These are phyloP conservation scores for Ricordea florida DNA, from an alignment of 92 coral and sea anemone species.

Conservation along the genomic window DNA sequence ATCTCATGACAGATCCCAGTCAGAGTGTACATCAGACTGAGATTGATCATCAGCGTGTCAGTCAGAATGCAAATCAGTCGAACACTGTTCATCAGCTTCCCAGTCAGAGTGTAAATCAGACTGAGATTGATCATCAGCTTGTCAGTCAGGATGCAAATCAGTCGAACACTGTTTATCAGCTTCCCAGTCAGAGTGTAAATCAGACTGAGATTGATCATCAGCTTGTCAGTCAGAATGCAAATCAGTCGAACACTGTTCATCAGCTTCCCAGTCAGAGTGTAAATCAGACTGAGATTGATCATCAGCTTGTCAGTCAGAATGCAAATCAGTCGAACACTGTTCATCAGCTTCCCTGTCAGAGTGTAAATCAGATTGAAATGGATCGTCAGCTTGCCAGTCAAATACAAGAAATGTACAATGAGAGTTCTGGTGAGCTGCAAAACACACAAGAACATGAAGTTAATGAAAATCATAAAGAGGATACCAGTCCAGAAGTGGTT, in stretches of 20 bases:
- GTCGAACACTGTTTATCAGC: too few species aligned
- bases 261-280: not conserved
- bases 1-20: not conserved
- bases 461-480: not conserved
- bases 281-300: not conserved
- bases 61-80: too few species aligned
- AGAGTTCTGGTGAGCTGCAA: slow-evolving; percentile 1
- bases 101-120: not conserved
- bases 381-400: slow-evolving; percentile 8
- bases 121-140: not conserved
- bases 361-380: not conserved
- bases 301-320: slow-evolving; percentile 7
- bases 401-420: slow-evolving; percentile 14
- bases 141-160: too few species aligned
- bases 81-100: too few species aligned
- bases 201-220: not conserved
- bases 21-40: not conserved
- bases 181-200: not conserved
- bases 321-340: too few species aligned
- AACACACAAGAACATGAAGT: not conserved
- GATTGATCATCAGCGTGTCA: not conserved
- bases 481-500: not conserved
- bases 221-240: slow-evolving; percentile 9
- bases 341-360: too few species aligned
- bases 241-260: too few species aligned